phyloP scores from a whole-genome alignment of 2,113 vertebrate genomes.

The Paratilapia polleni region DNA sequence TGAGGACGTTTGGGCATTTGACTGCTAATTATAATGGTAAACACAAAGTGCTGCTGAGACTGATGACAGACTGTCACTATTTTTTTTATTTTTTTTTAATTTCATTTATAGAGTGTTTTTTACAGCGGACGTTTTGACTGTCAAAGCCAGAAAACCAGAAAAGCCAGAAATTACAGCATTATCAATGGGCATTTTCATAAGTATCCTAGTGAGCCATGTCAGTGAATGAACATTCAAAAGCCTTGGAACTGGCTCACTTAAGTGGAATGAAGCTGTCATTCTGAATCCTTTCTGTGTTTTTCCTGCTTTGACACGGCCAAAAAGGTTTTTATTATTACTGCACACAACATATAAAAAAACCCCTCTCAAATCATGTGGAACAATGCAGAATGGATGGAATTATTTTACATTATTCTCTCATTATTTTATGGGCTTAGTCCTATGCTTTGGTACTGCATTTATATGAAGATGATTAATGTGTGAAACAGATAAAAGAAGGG shows the following conservation, averaged over 20 bases:
- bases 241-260: not conserved
- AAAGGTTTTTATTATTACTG: not conserved
- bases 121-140: not conserved
- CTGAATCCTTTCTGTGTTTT: not conserved
- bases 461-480: not conserved
- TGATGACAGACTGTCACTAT: too few relatives aligned
- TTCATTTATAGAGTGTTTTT: not conserved
- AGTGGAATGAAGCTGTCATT: not conserved
- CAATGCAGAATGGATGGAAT: not conserved
- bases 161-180: too few relatives aligned
- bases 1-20: too few relatives aligned
- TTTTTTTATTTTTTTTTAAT: accelerated
- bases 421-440: not conserved
- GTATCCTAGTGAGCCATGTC: not conserved
- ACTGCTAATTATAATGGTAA: too few relatives aligned
- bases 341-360: not conserved
- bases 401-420: not conserved
- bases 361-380: not conserved
- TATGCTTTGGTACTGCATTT: not conserved
- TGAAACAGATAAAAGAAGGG: not conserved
- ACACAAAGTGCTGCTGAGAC: too few relatives aligned
- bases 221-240: not conserved
- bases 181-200: not conserved
- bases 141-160: not conserved
- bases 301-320: not conserved